Base-by-base conservation (phyloP, 2,888 invertebrate species). In the Eupithecia vulgata region DNA sequence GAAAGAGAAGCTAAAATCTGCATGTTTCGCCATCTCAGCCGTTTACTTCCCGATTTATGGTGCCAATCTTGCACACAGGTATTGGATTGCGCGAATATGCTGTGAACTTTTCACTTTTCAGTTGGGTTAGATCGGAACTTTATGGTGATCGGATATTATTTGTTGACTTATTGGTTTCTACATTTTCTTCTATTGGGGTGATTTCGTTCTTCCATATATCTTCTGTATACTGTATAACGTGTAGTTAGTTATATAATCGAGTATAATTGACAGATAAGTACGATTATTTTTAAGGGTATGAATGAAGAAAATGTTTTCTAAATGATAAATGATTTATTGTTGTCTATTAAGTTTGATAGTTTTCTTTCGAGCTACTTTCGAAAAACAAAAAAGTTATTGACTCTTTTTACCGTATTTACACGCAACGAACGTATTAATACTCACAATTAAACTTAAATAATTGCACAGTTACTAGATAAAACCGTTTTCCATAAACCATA, bases 401-500 rank as follows among this genome's bases (percentile, higher is more conserved):
- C 30, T 25, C 10, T 57, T 12, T 8, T 15, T 59, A 13, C 1
- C 21, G 42, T 42, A 52, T 21, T 10, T 3, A 52, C 2, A n/a
- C 10, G 48, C 48, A 52, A 52, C 21, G 21, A 52, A 52, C 8
- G 21, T 52, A 21, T 52, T 52, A 52, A 21, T 52, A 1, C 48
- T 17, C 48, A 8, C n/a, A 48, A 8, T n/a, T 48, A n/a, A 8
- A 48, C 48, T 48, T 8, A 52, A 52, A 52, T 52, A 21, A 62
- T n/a, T 64, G 37, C 5, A 35, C 17, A 37, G n/a, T 64, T 64
- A 35, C 35, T 37, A 64, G 62, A 37, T 64, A 64, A 64, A 90
- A 87, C 83, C 81, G 84, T 86, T 87, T 91, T 90, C 90, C 89
- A 90, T 91, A 91, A 91, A 87, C 91, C 89, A 88, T 93, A 92